Percentiles rank a stretch among this genome's conserved stretches.
Evolutionary conservation across 2,113 vertebrate genomes (phyloP).

Genomic region (Rhinichthys klamathensis): DNA sequence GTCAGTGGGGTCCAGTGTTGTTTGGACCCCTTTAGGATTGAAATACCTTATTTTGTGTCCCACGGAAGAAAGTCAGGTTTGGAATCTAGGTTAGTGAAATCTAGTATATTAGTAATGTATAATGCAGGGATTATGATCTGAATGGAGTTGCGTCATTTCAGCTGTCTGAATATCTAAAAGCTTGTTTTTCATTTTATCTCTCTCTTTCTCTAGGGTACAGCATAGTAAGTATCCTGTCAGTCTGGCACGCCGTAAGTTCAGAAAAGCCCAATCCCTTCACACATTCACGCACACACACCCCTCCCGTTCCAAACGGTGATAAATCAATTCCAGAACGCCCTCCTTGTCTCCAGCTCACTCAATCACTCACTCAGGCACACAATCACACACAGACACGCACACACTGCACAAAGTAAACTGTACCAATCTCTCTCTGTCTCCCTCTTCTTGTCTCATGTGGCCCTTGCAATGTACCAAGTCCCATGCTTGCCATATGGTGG

Average conservation of each 20-base stretch:
- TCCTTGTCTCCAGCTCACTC: conserved; percentile 60
- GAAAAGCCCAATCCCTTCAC: conserved; percentile 21
- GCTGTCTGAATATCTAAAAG: conserved; percentile 2
- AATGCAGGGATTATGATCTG: background rate
- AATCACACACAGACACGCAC: conserved; percentile 52
- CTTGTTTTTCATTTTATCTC: conserved; percentile 16
- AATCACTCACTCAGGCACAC: conserved; percentile 37
- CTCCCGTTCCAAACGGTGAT: conserved; percentile 38
- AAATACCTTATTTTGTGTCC: background rate
- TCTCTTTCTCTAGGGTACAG: background rate
- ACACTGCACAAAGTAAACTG: conserved; percentile 39
- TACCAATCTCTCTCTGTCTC: conserved; percentile 40
- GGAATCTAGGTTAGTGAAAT: conserved; percentile 14
- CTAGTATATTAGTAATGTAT: conserved; percentile 1
- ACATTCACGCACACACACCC: conserved; percentile 27
- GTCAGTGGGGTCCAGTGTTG: background rate
- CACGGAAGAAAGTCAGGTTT: background rate
- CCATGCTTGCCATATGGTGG: conserved; percentile 44
- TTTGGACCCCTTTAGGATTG: background rate
- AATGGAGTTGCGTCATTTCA: conserved; percentile 10
- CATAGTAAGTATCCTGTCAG: conserved; percentile 54
- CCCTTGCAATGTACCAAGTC: conserved; percentile 30
- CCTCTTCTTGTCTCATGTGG: conserved; percentile 44
- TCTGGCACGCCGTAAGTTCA: conserved; percentile 51
- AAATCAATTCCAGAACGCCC: conserved; percentile 51